A percentile compares a stretch with the other conserved stretches of the same genome.
These are phyloP conservation scores for Cheilosia vulpina DNA, from an alignment of 2,888 invertebrate genomes.

Conservation along the genomic window DNA sequence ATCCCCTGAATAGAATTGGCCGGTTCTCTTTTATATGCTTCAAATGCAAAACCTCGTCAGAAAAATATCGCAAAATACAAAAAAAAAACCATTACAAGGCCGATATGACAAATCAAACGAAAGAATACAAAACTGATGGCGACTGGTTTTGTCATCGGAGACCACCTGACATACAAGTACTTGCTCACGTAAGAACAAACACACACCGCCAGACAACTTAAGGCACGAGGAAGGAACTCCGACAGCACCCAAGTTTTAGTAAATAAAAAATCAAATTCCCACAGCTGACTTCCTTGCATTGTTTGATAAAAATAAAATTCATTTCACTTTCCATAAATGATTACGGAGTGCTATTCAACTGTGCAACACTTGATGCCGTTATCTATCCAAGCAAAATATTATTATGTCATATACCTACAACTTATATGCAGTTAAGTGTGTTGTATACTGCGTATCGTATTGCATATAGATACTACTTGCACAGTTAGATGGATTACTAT, in stretches of 20 bases:
- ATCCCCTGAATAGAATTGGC: too few species aligned
- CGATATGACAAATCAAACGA: too few species aligned
- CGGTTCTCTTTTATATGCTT: too few species aligned
- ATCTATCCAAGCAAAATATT: constrained; percentile 1
- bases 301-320: constrained; percentile 5
- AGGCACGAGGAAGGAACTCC: not conserved
- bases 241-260: not conserved
- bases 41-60: too few species aligned
- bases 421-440: constrained; percentile 7
- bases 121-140: too few species aligned
- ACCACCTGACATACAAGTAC: too few species aligned
- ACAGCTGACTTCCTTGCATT: not conserved
- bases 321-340: not conserved
- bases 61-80: too few species aligned
- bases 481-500: constrained; percentile 33
- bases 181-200: too few species aligned
- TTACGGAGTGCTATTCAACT: not conserved
- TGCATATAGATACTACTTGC: not conserved
- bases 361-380: constrained; percentile 18
- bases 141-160: too few species aligned
- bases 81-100: too few species aligned
- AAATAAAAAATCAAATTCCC: not conserved
- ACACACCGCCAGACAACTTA: too few species aligned
- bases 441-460: not conserved
- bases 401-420: constrained; percentile 20